Conservation (phyloP, 2,888 invertebrate species). For the Lacanobia oleracea region DNA sequence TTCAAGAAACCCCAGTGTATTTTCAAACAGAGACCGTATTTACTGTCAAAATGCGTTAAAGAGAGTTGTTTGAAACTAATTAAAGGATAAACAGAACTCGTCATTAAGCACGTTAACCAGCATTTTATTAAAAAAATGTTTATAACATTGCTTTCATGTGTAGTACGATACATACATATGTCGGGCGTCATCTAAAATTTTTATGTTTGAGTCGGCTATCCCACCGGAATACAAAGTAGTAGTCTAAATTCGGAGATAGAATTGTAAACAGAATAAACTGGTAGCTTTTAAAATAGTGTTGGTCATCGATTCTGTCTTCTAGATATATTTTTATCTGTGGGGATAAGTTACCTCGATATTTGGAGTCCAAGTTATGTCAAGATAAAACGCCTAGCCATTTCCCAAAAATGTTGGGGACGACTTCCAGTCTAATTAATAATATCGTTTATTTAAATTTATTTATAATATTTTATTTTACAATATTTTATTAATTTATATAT, state of each 20-base stretch:
- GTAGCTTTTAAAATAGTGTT: conserved; percentile 59
- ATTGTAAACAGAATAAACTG: conserved; percentile 56
- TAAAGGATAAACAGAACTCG: conserved; percentile 16
- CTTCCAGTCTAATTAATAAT: too few species aligned
- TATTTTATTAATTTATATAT: too few species aligned
- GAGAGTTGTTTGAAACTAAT: conserved; percentile 15
- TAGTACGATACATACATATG: not conserved
- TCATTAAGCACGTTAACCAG: conserved; percentile 7
- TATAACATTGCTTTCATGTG: conserved; percentile 14
- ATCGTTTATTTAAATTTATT: too few species aligned
- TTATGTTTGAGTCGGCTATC: conserved; percentile 33
- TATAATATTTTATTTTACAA: too few species aligned
- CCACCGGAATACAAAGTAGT: conserved; percentile 50
- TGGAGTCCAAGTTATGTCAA: not conserved
- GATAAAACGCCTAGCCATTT: too few species aligned
- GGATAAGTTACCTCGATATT: not conserved
- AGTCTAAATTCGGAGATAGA: conserved; percentile 54
- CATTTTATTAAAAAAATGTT: conserved; percentile 45
- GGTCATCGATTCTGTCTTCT: conserved; percentile 54
- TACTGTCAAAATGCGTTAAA: not conserved
- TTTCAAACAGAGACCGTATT: not conserved
- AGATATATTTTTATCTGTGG: not conserved
- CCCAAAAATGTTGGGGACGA: too few species aligned
- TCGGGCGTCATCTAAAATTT: conserved; percentile 20
- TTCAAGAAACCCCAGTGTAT: not conserved